Evolutionary conservation across 2,888 invertebrate genomes (phyloP), one percentile per base, ranked within the genome.

Genomic region (Scotopteryx bipunctaria): DNA sequence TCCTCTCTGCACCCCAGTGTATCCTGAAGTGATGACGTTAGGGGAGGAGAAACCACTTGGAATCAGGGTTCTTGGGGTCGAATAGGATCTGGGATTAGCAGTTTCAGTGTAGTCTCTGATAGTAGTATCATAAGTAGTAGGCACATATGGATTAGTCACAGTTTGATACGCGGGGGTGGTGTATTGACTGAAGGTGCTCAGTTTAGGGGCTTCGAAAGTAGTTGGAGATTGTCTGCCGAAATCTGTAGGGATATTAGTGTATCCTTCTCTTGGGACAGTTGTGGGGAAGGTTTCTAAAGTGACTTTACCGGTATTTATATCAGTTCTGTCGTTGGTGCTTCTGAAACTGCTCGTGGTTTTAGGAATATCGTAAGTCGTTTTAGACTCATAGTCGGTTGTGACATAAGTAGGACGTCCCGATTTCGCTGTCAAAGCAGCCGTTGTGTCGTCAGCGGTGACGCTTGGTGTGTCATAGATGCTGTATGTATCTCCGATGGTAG

Each of bases 401-500:
- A 57, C 55, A 35, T 55, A 60, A 14, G 29, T 45, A 9, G 63
- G 56, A 19, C 47, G 56, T 27, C 55, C 42, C 4, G 54, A 31
- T 25, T 45, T 53, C 3, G 48, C 11, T 23, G 55, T 53, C 5
- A 51, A 41, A 40, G 50, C 59, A 23, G 25, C 36, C 5, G 56
- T 56, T 25, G 59, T 52, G 44, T 53, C 52, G 3, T 53, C 57
- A 27, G 45, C 51, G 16, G 67, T 67, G 2, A 60, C 50, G 48
- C 57, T 66, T 46, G 55, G 69, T 11, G 65, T 69, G 57, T 69
- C 73, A 48, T 57, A 73, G 15, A 63, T 57, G 58, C 63, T 69
- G 47, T 63, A 70, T 0, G 64, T 66, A 29, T 64, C 69, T 32
- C 66, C 66, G n/a, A 78, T 47, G 61, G 78, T 66, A 56, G 78